phyloP scores from a whole-genome alignment of 1,140 invertebrate species.

The Cydia strobilella region DNA sequence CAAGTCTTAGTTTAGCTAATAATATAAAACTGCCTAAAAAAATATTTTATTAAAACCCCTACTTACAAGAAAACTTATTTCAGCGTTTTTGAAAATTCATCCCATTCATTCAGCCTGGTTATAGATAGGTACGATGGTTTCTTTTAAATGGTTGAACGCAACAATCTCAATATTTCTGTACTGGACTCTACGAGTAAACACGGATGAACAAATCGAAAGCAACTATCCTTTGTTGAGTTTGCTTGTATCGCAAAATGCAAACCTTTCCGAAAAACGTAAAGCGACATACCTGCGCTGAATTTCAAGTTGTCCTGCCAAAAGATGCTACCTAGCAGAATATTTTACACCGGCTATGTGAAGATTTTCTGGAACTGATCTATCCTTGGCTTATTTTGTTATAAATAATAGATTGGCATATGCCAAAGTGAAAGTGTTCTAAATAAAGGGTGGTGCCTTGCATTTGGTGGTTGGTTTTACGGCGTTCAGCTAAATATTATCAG shows the following conservation, averaged over 20 bases:
- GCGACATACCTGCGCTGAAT: constrained; percentile 1
- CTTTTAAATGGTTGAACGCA: background rate
- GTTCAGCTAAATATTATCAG: too few relatives aligned
- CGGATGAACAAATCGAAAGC: background rate
- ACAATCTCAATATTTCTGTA: background rate
- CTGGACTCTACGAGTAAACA: background rate
- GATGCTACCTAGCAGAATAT: background rate
- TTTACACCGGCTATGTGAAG: background rate
- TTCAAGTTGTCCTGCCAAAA: background rate
- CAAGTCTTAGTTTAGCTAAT: too few relatives aligned
- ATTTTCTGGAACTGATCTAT: too few relatives aligned
- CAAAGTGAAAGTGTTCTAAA: too few relatives aligned
- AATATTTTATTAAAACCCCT: too few relatives aligned
- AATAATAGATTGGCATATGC: too few relatives aligned
- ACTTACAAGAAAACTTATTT: too few relatives aligned
- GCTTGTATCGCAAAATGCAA: constrained; percentile 10
- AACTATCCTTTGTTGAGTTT: constrained; percentile 17
- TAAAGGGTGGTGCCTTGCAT: too few relatives aligned
- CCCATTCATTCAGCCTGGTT: background rate
- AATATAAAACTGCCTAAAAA: too few relatives aligned
- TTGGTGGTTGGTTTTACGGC: too few relatives aligned
- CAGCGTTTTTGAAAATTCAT: too few relatives aligned
- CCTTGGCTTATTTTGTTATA: too few relatives aligned
- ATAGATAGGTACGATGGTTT: background rate
- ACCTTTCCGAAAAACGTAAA: background rate